phyloP scores from a whole-genome alignment of 2,113 vertebrate genomes.

The Theropithecus gelada region DNA sequence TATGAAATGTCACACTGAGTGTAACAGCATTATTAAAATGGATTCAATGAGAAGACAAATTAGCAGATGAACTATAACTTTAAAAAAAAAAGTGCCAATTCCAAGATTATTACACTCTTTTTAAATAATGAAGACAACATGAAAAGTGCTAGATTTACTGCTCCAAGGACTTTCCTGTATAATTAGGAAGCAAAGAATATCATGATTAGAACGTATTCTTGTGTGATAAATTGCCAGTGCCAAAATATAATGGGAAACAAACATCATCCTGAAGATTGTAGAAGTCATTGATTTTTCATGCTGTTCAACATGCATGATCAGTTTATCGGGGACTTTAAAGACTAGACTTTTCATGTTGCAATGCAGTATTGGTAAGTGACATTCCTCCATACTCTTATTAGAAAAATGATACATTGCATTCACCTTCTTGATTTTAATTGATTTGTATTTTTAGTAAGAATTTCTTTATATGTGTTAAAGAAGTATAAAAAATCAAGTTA shows the following conservation, averaged over 20 bases:
- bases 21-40: not conserved
- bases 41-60: not conserved
- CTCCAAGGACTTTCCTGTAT: not conserved
- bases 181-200: not conserved
- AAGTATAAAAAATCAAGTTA: not conserved
- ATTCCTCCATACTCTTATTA: not conserved
- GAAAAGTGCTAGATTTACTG: constrained; percentile 3
- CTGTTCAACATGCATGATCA: not conserved
- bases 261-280: not conserved
- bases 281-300: not conserved
- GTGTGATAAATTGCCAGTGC: not conserved
- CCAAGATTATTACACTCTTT: not conserved
- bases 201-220: not conserved
- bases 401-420: not conserved
- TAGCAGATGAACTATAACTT: not conserved
- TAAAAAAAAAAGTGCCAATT: not conserved
- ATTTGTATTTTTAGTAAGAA: not conserved
- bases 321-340: not conserved
- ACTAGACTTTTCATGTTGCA: not conserved
- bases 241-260: not conserved
- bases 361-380: not conserved
- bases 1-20: not conserved
- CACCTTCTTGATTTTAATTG: not conserved
- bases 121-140: not conserved
- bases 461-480: not conserved